Evolutionary conservation across 2,113 vertebrate species (phyloP), one percentile per base, ranked within the genome.

Genomic region (Halcyon senegalensis): DNA sequence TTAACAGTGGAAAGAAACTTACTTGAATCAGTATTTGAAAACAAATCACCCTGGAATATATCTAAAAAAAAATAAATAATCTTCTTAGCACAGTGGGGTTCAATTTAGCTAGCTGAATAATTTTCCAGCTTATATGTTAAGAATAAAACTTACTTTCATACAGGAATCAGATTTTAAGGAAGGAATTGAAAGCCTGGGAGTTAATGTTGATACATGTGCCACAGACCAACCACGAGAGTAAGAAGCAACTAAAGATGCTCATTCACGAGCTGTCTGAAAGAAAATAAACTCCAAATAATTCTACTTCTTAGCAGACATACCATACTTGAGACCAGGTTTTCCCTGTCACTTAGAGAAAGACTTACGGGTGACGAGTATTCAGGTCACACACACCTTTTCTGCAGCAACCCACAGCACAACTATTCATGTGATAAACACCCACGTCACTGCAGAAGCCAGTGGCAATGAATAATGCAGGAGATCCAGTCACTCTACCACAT

Each of bases 401-500:
- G 77, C 80, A 87, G 92, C 86, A 95, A 72, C 83, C 83, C 90
- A 88, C 73, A 59, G 90, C 94, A 93, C 85, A 76, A 44, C 69
- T 90, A 89, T 87, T 95, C 96, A 89, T 73, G 81, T 89, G 91
- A 91, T 89, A 94, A 96, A 96, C 84, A 91, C 87, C 86, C 96
- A 87, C 56, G 0, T 53, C 89, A 87, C 73, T 84, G 89, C 33
- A 91, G 84, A 62, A 96, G 77, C 92, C 89, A 75, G 84, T 31
- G 50, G 92, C 53, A 62, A 96, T 96, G 96, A 96, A 96, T 96
- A 96, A 96, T 96, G 92, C 59, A 95, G 63, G 69, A 95, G 92
- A 92, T 67, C 35, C 81, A 93, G 95, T 92, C 81, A 67, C 64
- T 94, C 84, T 31, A 76, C 67, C 81, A 89, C 66, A 35, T 2